phyloP scores from a whole-genome alignment of 2,888 invertebrate species.

The Cryptus armator region DNA sequence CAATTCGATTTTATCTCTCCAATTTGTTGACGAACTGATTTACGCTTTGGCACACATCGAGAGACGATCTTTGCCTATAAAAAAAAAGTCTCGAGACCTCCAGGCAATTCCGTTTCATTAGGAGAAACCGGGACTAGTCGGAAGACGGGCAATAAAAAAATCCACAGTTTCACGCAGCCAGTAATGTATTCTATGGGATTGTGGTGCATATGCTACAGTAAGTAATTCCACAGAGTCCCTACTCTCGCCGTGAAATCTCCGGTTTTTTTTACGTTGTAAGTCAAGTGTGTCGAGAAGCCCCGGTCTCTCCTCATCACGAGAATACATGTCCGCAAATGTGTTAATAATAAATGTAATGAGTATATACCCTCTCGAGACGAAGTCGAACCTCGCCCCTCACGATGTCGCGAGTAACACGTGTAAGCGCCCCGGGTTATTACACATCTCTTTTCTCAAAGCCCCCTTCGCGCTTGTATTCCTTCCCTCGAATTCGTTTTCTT shows the following conservation, averaged over 20 bases:
- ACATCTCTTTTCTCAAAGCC: slow-evolving; percentile 36
- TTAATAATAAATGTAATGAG: slow-evolving; percentile 16
- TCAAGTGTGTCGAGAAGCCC: neutral
- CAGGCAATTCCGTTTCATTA: too few relatives aligned
- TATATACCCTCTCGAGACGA: slow-evolving; percentile 1
- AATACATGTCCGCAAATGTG: neutral
- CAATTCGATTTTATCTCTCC: neutral
- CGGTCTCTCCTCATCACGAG: neutral
- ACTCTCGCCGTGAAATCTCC: neutral
- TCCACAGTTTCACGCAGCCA: too few relatives aligned
- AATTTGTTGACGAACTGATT: neutral
- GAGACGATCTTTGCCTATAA: too few relatives aligned
- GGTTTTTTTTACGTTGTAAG: neutral
- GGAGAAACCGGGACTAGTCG: too few relatives aligned
- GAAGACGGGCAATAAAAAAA: too few relatives aligned
- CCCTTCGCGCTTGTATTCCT: neutral
- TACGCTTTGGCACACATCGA: too few relatives aligned
- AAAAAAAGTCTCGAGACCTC: too few relatives aligned
- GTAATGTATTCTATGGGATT: too few relatives aligned
- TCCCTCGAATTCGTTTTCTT: slow-evolving; percentile 15
- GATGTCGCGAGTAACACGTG: slow-evolving; percentile 35
- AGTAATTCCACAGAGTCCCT: neutral
- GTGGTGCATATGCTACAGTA: too few relatives aligned
- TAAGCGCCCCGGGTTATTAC: slow-evolving; percentile 43
- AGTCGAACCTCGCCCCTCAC: slow-evolving; percentile 18